Conservation (phyloP, 2,888 invertebrate genomes). For the Melanostoma scalare region DNA sequence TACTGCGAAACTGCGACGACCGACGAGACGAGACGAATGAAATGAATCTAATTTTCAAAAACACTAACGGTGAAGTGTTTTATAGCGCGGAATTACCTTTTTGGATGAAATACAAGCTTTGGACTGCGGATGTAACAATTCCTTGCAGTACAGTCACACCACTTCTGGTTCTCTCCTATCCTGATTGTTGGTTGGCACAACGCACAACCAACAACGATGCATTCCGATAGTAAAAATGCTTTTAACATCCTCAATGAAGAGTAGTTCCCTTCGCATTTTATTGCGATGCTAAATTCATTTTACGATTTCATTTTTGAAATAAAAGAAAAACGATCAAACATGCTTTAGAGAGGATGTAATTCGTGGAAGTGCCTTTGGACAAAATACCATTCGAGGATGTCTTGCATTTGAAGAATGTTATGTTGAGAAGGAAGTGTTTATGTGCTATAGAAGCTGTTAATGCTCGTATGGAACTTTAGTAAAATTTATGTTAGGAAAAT, state of each 20-base stretch:
- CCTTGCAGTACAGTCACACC: neutral
- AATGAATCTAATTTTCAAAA: slow-evolving; percentile 56
- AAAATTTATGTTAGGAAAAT: neutral
- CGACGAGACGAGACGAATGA: neutral
- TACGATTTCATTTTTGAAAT: slow-evolving; percentile 55
- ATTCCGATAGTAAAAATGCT: slow-evolving; percentile 72
- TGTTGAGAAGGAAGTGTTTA: slow-evolving; percentile 18
- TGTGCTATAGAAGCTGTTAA: slow-evolving; percentile 21
- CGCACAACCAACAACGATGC: slow-evolving; percentile 51
- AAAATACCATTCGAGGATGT: slow-evolving; percentile 15
- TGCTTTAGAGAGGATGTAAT: slow-evolving; percentile 40
- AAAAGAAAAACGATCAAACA: neutral
- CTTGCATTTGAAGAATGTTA: slow-evolving; percentile 24
- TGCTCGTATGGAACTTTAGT: neutral
- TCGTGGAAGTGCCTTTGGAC: slow-evolving; percentile 36
- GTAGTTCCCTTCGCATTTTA: slow-evolving; percentile 56
- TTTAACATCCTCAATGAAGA: slow-evolving; percentile 65
- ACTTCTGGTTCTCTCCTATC: neutral
- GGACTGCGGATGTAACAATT: slow-evolving; percentile 24
- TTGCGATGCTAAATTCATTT: slow-evolving; percentile 69
- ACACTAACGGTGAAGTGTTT: slow-evolving; percentile 42
- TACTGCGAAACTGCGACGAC: neutral
- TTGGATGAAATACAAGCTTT: neutral
- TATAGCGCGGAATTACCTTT: slow-evolving; percentile 52
- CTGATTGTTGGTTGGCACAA: slow-evolving; percentile 1